Evolutionary conservation across 2,113 vertebrate species (phyloP).

Genomic region (Picathartes gymnocephalus): DNA sequence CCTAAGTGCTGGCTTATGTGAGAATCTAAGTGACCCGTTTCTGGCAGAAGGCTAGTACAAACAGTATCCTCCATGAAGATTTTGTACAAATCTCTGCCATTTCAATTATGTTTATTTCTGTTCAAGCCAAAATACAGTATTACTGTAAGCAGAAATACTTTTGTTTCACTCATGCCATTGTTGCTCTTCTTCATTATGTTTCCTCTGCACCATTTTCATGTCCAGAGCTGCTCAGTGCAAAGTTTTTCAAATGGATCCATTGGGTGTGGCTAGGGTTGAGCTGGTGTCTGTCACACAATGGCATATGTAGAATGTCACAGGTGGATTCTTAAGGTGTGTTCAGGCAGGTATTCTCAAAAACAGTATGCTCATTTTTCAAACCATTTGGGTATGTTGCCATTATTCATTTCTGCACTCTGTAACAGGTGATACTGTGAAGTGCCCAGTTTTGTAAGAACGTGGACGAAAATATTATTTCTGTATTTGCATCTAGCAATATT

Average conservation of each 20-base stretch:
- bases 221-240: background rate
- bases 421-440: background rate
- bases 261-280: background rate
- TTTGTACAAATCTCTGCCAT: background rate
- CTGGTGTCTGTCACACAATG: rapidly evolving
- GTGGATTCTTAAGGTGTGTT: background rate
- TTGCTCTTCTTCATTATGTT: background rate
- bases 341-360: background rate
- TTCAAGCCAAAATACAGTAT: background rate
- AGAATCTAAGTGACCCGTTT: background rate
- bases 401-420: background rate
- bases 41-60: background rate
- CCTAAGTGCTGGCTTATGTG: background rate
- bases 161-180: background rate
- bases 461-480: background rate
- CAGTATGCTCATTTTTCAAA: background rate
- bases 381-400: background rate
- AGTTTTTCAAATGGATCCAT: background rate
- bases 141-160: background rate
- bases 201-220: background rate
- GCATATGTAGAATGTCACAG: rapidly evolving
- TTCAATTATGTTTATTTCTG: background rate
- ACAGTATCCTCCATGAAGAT: background rate
- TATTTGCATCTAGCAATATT: background rate
- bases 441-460: background rate